Conservation (phyloP, 2,797 vertebrate genomes). For the Squalus acanthias region DNA sequence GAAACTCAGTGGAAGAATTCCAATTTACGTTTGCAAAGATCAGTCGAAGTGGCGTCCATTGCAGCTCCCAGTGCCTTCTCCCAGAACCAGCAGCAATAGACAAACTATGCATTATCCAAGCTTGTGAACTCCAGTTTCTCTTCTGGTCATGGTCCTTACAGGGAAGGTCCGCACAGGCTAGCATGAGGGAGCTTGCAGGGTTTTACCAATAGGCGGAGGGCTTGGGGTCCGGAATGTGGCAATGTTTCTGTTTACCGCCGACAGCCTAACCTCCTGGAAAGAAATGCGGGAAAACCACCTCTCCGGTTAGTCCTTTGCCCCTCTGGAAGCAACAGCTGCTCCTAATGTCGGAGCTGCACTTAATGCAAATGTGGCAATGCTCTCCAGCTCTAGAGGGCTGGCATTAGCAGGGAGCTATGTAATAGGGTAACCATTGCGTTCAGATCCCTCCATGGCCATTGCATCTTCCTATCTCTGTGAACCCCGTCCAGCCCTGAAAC, state of each 20-base stretch:
- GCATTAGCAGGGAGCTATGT: not conserved
- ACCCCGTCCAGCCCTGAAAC: no score
- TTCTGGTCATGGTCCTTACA: not conserved
- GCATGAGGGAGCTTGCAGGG: not conserved
- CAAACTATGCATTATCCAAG: not conserved
- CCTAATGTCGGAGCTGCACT: not conserved
- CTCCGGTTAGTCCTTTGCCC: not conserved
- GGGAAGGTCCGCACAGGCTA: not conserved
- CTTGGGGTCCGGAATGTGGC: not conserved
- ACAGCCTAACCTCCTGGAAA: not conserved
- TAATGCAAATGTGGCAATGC: not conserved
- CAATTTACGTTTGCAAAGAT: not conserved
- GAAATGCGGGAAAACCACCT: not conserved
- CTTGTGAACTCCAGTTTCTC: not conserved
- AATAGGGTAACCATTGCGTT: no score
- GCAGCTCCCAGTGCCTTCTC: not conserved
- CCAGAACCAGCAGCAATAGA: not conserved
- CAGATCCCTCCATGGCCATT: no score
- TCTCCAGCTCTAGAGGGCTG: not conserved
- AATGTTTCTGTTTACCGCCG: not conserved
- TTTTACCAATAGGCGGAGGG: not conserved
- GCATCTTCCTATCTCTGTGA: no score
- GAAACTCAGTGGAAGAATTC: not conserved
- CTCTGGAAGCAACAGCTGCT: not conserved
- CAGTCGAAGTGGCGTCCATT: not conserved